A percentile compares a stretch with the other conserved stretches of the same genome.
These are phyloP conservation scores for Semnopithecus entellus DNA, from an alignment of 2,113 vertebrate genomes.

Conservation along the genomic window DNA sequence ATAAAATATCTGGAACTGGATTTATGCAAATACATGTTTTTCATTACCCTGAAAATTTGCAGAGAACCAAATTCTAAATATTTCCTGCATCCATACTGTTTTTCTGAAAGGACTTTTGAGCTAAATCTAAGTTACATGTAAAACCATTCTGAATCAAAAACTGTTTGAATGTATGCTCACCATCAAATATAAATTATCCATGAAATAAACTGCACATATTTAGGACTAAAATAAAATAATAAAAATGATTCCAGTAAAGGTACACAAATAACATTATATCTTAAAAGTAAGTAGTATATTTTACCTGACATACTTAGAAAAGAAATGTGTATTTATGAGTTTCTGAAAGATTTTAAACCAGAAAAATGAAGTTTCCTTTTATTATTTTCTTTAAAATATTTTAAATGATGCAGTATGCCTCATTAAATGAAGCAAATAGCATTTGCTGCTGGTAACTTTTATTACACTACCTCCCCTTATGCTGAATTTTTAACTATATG, in stretches of 20 bases:
- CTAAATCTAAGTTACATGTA: neutral
- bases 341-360: neutral
- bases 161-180: neutral
- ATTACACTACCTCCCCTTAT: neutral
- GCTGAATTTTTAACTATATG: neutral
- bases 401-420: neutral
- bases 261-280: neutral
- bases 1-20: constrained; percentile 49
- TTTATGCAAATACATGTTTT: neutral
- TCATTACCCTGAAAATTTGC: neutral
- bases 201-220: neutral
- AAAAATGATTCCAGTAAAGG: neutral
- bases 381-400: neutral
- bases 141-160: constrained; percentile 17
- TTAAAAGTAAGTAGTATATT: neutral
- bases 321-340: neutral
- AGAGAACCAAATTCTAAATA: neutral
- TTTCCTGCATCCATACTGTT: neutral
- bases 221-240: constrained; percentile 2
- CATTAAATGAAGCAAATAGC: too few relatives aligned
- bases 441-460: neutral
- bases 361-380: neutral
- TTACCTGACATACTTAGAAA: neutral
- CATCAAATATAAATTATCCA: neutral
- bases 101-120: neutral